These are phyloP conservation scores for Erpornis zantholeuca DNA, from an alignment of 2,113 vertebrate species.

Conservation along the genomic window DNA sequence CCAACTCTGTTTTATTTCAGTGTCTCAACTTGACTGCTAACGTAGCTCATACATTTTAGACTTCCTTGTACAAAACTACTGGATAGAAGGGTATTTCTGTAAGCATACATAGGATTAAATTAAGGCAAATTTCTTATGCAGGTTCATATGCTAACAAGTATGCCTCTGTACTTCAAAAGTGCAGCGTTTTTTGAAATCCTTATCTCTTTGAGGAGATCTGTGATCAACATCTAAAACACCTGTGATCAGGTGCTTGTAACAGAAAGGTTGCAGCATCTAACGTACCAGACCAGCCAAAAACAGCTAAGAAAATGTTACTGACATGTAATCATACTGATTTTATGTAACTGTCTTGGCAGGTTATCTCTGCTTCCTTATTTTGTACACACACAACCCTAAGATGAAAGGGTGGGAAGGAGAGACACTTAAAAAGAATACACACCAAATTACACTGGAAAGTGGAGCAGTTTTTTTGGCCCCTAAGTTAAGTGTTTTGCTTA, in stretches of 20 bases:
- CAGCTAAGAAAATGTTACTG: not conserved
- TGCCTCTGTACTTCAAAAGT: conserved; percentile 30
- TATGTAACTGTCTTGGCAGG: not conserved
- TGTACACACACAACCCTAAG: fast-evolving
- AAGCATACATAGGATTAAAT: not conserved
- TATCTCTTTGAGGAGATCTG: conserved; percentile 38
- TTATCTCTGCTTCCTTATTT: not conserved
- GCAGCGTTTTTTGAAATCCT: conserved; percentile 1
- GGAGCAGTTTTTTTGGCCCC: not conserved
- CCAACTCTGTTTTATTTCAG: not conserved
- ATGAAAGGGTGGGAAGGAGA: not conserved
- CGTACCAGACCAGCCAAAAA: not conserved
- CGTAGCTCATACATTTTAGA: fast-evolving
- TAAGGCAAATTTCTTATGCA: not conserved
- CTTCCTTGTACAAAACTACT: not conserved
- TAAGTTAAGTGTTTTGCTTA: not conserved
- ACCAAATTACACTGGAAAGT: not conserved
- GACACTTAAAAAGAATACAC: not conserved
- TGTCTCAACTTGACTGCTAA: not conserved
- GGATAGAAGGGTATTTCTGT: not conserved
- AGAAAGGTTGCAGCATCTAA: not conserved
- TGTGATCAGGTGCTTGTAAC: conserved; percentile 36
- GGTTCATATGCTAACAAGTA: not conserved
- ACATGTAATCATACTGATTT: not conserved
- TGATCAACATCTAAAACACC: conserved; percentile 5